Evolutionary conservation across 2,888 invertebrate genomes (phyloP), one percentile per base, ranked within the genome.

Genomic region (Sussaba pulchella): DNA sequence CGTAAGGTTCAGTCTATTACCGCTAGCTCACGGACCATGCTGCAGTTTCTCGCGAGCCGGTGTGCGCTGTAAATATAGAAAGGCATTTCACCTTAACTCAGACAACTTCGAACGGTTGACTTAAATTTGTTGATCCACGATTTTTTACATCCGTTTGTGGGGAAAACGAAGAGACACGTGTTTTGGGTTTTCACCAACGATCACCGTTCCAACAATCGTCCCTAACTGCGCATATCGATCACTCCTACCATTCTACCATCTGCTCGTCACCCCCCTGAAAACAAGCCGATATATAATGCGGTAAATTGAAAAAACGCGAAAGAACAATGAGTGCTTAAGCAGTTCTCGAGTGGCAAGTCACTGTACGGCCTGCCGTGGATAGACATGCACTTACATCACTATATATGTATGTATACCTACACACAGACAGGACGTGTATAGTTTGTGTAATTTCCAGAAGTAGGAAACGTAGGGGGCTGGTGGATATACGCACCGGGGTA

Each of bases 1-100:
- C 83, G 78, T 84, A 88, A 89, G 86, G 86, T 87, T 80, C 83
- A 85, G 84, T 88, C 87, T 87, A 87, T 87, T 87, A 84, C 84
- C 80, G 84, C 82, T 61, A 61, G 52, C 52, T 66, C 57, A 45
- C 10, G 45, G 63, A 43, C 26, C 61, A 61, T 61, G 12, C 61
- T 61, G 41, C 61, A 21, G 19, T 12, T 61, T 61, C 41, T 19
- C 39, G 61, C 41, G 39, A 12, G 12, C 61, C 21, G 19, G 39
- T 61, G 39, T 19, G 31, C 31, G 31, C 31, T n/a, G n/a, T n/a
- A n/a, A n/a, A n/a, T n/a, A n/a, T n/a, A n/a, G n/a, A n/a, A n/a
- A n/a, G n/a, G n/a, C n/a, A n/a, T n/a, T n/a, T n/a, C n/a, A n/a
- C n/a, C n/a, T n/a, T n/a, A n/a, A n/a, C n/a, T n/a, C n/a, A n/a